Evolutionary conservation across 2,797 vertebrate genomes (phyloP).

Genomic region (Botia almorhae): DNA sequence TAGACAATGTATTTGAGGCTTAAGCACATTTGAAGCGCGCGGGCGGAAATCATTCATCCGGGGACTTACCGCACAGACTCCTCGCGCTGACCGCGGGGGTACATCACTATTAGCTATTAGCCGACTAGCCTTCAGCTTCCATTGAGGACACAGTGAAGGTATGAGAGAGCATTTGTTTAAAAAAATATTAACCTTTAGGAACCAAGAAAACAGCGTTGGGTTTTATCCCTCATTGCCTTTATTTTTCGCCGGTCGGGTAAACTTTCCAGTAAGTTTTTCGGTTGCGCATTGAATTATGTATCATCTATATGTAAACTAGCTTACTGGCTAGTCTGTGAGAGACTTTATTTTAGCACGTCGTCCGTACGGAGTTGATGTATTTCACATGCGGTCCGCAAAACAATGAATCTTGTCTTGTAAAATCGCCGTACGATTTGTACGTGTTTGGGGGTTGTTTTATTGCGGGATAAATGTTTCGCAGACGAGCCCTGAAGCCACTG

Average conservation of each 20-base stretch:
- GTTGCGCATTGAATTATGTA: constrained; percentile 10
- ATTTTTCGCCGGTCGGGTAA: constrained; percentile 10
- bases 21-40: no score
- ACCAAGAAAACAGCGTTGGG: not conserved
- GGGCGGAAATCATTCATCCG: constrained; percentile 27
- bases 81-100: constrained; percentile 29
- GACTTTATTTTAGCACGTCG: constrained; percentile 1
- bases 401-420: not conserved
- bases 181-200: not conserved
- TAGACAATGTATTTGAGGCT: no score
- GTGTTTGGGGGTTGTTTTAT: not conserved
- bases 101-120: constrained; percentile 43
- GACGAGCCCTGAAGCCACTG: constrained; percentile 12
- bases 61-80: constrained; percentile 48
- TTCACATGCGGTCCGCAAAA: not conserved
- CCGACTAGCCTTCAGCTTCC: constrained; percentile 34
- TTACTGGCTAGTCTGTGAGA: constrained; percentile 16
- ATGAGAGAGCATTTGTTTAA: constrained; percentile 13
- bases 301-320: constrained; percentile 18
- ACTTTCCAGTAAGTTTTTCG: constrained; percentile 31
- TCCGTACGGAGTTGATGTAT: not conserved
- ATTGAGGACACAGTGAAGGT: constrained; percentile 44
- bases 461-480: not conserved
- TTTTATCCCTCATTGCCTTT: not conserved
- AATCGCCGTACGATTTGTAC: not conserved